These are phyloP conservation scores for Diarsia mendica DNA, from an alignment of 2,888 invertebrate genomes.

Conservation along the genomic window DNA sequence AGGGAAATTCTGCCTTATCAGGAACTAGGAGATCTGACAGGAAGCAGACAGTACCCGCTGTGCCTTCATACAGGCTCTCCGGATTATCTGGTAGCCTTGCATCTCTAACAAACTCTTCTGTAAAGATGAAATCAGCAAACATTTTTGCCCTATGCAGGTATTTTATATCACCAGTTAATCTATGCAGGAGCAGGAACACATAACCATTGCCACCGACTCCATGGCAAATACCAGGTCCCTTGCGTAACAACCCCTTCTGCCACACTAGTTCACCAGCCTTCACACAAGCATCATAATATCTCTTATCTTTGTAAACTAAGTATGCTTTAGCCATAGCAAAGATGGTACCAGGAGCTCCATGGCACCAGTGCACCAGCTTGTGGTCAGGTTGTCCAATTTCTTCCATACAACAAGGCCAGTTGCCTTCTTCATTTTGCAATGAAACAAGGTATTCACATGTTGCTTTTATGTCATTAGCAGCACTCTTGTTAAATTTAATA, in stretches of 20 bases:
- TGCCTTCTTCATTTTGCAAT: slow-evolving; percentile 93
- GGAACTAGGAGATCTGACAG: slow-evolving; percentile 94
- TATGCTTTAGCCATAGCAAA: slow-evolving; percentile 96
- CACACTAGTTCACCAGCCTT: slow-evolving; percentile 94
- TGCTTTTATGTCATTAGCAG: slow-evolving; percentile 90
- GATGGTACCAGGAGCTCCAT: slow-evolving; percentile 95
- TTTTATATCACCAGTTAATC: slow-evolving; percentile 93
- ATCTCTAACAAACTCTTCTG: slow-evolving; percentile 91
- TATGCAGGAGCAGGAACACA: slow-evolving; percentile 93
- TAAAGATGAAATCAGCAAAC: slow-evolving; percentile 94
- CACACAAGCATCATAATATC: slow-evolving; percentile 92
- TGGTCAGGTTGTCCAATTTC: slow-evolving; percentile 91
- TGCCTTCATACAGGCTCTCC: slow-evolving; percentile 96
- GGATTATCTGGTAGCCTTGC: slow-evolving; percentile 95
- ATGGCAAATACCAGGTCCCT: slow-evolving; percentile 97
- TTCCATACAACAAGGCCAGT: slow-evolving; percentile 94
- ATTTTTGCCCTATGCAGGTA: slow-evolving; percentile 93
- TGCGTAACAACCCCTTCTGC: slow-evolving; percentile 95
- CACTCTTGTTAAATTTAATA: slow-evolving; percentile 87
- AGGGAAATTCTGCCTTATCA: slow-evolving; percentile 94
- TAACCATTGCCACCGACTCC: slow-evolving; percentile 96
- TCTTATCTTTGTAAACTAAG: slow-evolving; percentile 93
- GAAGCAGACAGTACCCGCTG: slow-evolving; percentile 96
- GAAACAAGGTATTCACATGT: slow-evolving; percentile 92
- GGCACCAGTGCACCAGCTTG: slow-evolving; percentile 97